Evolutionary conservation across 2,797 vertebrate species (phyloP), one percentile per base, ranked within the genome.

Genomic region (Melanogrammus aeglefinus): DNA sequence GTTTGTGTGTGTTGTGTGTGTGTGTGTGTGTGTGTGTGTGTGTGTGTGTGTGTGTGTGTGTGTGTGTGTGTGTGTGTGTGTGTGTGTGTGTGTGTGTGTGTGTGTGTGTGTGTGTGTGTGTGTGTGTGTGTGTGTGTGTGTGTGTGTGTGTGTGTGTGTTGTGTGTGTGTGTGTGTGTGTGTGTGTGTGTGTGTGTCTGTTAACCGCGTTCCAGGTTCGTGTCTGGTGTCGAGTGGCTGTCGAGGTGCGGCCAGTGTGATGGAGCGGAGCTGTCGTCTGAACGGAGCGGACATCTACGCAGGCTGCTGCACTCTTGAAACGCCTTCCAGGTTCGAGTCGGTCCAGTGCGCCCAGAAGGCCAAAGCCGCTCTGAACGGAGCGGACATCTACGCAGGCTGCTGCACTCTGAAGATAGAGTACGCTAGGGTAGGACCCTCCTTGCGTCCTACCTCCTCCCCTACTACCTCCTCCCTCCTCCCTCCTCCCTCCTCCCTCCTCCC

Each of bases 381-480:
- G 4, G 97, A 99, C 89, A 98, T 99, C 90, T 99, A 98, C 76
- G 97, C 97, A 51, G 97, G 97, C 79, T 99, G 97, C 94, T 99
- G 97, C 91, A 99, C 97, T 0, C 92, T 99, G 78, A 99, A 99
- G 95, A 99, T 99, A 71, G 97, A 99, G 93, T 99, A 99, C 84
- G 97, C 97, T 83, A 93, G 97, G 95, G 97, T 99, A 95, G 96
- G 93, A 36, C 63, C 9, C 51, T 57, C 18, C 51, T 57, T n/a
- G 18, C 47, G 16, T 51, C 44, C 44, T 47, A 2, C 16, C 47
- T 38, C 36, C 41, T 12, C 41, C 14, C 41, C 41, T 44, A n/a
- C n/a, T 14, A 44, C 44, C 12, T 47, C 44, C 12, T 1, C 38
- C 9, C 9, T 39, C 38, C 38, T 47, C 12, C 16, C 51, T 57